Evolutionary conservation across 2,797 vertebrate species (phyloP).

Genomic region (Sebastes melanostomus): DNA sequence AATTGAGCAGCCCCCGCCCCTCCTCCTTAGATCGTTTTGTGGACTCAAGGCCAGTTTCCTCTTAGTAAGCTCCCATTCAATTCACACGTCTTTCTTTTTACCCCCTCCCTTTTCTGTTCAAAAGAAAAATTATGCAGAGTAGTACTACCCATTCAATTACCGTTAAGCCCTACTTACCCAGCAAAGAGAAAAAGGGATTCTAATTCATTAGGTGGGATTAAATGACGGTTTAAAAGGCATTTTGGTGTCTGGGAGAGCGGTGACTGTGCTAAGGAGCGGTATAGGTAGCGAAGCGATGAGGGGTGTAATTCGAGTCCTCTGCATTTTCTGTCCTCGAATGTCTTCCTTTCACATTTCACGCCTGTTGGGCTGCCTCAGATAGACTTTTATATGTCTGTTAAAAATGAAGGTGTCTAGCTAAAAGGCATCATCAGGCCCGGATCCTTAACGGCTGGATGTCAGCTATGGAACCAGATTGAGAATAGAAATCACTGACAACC

Average conservation of each 20-base stretch:
- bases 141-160: conserved; percentile 75
- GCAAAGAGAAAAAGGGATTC: conserved; percentile 64
- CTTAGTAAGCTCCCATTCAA: conserved; percentile 60
- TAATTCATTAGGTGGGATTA: conserved; percentile 78
- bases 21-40: conserved; percentile 57
- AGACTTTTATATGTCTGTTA: conserved; percentile 68
- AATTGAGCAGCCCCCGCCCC: conserved; percentile 33
- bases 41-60: conserved; percentile 71
- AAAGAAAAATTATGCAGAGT: conserved; percentile 61
- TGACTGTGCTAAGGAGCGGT: conserved; percentile 50
- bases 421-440: conserved; percentile 41
- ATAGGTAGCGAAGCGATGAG: conserved; percentile 57
- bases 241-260: conserved; percentile 50
- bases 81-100: conserved; percentile 44
- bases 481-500: background rate
- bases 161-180: conserved; percentile 64
- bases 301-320: conserved; percentile 70
- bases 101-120: conserved; percentile 34
- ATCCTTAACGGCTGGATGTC: conserved; percentile 20
- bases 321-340: conserved; percentile 63
- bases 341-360: conserved; percentile 74
- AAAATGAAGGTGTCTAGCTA: conserved; percentile 62
- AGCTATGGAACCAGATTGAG: background rate
- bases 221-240: conserved; percentile 68
- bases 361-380: conserved; percentile 66